Evolutionary conservation across 1,140 invertebrate species (phyloP).

Genomic region (Phocides pigmalion): DNA sequence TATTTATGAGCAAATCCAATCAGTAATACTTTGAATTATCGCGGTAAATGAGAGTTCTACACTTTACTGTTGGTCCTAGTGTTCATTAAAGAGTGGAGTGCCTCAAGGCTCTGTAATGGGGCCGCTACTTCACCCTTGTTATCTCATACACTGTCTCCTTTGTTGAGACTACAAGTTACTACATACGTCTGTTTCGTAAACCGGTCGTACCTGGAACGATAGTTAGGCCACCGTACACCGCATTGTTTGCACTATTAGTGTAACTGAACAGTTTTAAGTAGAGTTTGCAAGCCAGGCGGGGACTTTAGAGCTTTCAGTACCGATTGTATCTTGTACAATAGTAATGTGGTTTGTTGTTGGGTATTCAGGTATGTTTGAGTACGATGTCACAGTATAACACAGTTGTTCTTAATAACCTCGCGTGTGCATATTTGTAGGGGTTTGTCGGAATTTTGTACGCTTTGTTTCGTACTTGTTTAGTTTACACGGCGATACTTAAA

Average conservation of each 20-base stretch:
- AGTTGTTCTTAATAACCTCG: slow-evolving; percentile 10
- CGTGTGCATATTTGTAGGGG: slow-evolving; percentile 13
- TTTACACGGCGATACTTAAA: not conserved
- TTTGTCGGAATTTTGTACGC: not conserved
- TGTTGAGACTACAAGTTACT: slow-evolving; percentile 49
- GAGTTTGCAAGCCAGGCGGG: slow-evolving; percentile 37
- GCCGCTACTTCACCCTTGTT: slow-evolving; percentile 65
- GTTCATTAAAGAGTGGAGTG: slow-evolving; percentile 64
- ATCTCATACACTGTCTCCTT: slow-evolving; percentile 62
- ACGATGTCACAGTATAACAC: slow-evolving; percentile 9
- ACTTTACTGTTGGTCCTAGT: slow-evolving; percentile 49
- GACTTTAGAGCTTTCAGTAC: slow-evolving; percentile 35
- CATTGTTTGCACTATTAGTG: slow-evolving; percentile 67
- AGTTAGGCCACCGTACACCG: slow-evolving; percentile 53
- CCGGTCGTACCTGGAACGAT: slow-evolving; percentile 58
- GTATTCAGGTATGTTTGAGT: slow-evolving; percentile 35
- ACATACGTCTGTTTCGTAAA: slow-evolving; percentile 48
- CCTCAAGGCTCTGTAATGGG: slow-evolving; percentile 65
- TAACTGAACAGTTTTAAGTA: slow-evolving; percentile 64
- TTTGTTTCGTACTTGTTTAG: slow-evolving; percentile 14
- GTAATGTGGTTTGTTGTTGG: slow-evolving; percentile 46
- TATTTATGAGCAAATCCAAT: not conserved
- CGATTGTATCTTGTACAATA: slow-evolving; percentile 43
- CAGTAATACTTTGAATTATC: not conserved
- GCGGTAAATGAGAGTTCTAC: slow-evolving; percentile 44